Evolutionary conservation across 2,797 vertebrate species (phyloP).

Genomic region (Australoheros facetus): DNA sequence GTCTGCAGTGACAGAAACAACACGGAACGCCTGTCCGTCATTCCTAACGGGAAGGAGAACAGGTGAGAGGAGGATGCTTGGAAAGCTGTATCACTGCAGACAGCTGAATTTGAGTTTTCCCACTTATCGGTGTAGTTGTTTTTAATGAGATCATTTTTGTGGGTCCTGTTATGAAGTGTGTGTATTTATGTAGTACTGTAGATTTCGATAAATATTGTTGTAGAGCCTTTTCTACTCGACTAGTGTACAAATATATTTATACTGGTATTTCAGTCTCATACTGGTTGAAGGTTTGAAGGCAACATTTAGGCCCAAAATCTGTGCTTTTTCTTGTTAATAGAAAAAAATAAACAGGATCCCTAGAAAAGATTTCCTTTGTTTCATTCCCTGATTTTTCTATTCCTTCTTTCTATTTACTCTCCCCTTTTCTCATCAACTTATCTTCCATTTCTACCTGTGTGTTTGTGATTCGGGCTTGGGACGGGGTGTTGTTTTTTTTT

Average conservation of each 20-base stretch:
- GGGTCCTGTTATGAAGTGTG: background rate
- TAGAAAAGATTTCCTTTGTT: constrained; percentile 16
- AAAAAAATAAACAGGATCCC: rapidly evolving
- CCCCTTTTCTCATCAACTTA: constrained; percentile 52
- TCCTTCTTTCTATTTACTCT: constrained; percentile 34
- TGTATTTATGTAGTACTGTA: background rate
- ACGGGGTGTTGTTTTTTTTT: background rate
- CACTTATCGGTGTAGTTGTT: background rate
- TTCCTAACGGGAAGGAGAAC: constrained; percentile 98
- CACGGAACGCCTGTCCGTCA: constrained; percentile 92
- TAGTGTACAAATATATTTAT: background rate
- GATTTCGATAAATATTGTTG: background rate
- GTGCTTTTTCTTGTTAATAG: background rate
- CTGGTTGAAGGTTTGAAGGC: background rate
- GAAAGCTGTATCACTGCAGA: background rate
- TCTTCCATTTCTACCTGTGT: constrained; percentile 80
- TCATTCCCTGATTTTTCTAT: constrained; percentile 29
- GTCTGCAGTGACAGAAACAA: constrained; percentile 95
- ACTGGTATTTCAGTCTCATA: background rate
- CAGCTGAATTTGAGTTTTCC: background rate
- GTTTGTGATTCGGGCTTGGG: constrained; percentile 76
- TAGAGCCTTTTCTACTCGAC: background rate
- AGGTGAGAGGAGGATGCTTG: constrained; percentile 83
- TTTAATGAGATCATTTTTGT: background rate
- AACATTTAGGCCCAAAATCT: background rate